Percentiles rank a stretch among this genome's conserved stretches.
These are phyloP conservation scores for Calliopsis andreniformis DNA, from an alignment of 1,140 invertebrate genomes.

Conservation along the genomic window DNA sequence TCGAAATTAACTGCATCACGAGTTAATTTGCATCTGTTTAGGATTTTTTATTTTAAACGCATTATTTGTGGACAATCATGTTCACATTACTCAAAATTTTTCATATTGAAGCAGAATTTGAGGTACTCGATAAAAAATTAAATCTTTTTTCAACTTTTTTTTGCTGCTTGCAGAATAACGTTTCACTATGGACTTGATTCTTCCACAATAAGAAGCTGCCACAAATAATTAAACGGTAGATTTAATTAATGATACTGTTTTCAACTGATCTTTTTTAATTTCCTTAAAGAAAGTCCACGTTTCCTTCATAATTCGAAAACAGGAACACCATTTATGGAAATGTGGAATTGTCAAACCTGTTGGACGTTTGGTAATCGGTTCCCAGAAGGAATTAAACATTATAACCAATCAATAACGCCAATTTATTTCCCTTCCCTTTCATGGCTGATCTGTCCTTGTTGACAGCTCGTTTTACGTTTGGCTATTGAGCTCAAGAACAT, in stretches of 20 bases:
- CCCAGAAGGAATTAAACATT: slow-evolving; percentile 14
- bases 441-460: too few species aligned
- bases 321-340: slow-evolving; percentile 27
- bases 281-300: background rate
- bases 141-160: too few species aligned
- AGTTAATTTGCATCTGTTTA: background rate
- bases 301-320: slow-evolving; percentile 21
- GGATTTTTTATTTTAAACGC: background rate
- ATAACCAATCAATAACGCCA: slow-evolving; percentile 12
- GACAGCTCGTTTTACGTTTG: background rate
- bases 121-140: too few species aligned
- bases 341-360: slow-evolving; percentile 33
- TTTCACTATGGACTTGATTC: background rate
- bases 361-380: slow-evolving; percentile 4
- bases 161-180: background rate
- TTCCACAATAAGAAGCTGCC: slow-evolving; percentile 31
- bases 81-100: too few species aligned
- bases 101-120: too few species aligned
- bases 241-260: slow-evolving; percentile 45
- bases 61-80: background rate
- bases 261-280: slow-evolving; percentile 17
- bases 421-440: background rate
- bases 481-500: background rate
- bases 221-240: slow-evolving; percentile 36
- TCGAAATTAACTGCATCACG: background rate